Evolutionary conservation across 2,113 vertebrate genomes (phyloP).

Genomic region (Neomonachus schauinslandi): DNA sequence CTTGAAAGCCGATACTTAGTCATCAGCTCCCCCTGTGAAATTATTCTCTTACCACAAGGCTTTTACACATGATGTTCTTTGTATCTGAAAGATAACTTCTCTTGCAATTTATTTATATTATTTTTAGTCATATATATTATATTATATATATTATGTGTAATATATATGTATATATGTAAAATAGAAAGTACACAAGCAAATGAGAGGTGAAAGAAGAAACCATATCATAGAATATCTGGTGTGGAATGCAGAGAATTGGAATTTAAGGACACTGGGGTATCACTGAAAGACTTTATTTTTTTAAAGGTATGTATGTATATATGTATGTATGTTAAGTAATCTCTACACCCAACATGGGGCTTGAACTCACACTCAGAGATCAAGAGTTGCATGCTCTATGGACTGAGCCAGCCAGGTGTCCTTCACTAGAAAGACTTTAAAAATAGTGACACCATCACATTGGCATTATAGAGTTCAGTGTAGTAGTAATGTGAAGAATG

Average conservation of each 20-base stretch:
- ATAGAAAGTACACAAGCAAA: not conserved
- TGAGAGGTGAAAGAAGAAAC: not conserved
- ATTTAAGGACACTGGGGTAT: not conserved
- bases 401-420: not conserved
- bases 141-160: too few relatives aligned
- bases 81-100: not conserved
- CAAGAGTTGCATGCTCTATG: not conserved
- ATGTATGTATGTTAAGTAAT: not conserved
- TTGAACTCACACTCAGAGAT: not conserved
- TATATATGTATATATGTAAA: not conserved
- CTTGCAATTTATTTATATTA: not conserved
- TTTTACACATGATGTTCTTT: not conserved
- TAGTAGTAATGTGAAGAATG: not conserved
- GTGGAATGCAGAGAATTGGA: not conserved
- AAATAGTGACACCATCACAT: not conserved
- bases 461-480: not conserved
- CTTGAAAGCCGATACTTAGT: not conserved
- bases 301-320: not conserved
- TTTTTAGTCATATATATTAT: not conserved
- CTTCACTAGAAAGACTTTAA: not conserved
- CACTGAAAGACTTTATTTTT: not conserved
- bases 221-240: not conserved
- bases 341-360: not conserved
- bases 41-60: not conserved
- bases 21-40: not conserved